Evolutionary conservation across 2,797 vertebrate genomes (phyloP), one percentile per base, ranked within the genome.

Genomic region (Sciurus vulgaris): DNA sequence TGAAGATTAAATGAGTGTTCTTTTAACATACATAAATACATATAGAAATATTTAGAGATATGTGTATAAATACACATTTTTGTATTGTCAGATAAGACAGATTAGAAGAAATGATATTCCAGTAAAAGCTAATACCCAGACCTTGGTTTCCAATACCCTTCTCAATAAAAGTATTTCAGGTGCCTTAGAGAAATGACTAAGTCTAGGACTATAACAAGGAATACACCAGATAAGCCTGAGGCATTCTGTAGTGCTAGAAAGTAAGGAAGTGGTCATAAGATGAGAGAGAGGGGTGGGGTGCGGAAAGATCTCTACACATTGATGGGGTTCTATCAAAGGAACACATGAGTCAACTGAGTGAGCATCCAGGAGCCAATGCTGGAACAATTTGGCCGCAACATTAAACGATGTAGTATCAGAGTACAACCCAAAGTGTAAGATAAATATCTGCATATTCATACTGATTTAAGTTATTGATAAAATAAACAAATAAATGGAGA

Each of bases 41-140:
- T 9, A 20, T 35, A 56, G 54, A 89, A 83, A 94, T 82, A 86
- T n/a, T 76, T 94, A 78, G n/a, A 78, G 10, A 35, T 77, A 12
- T 51, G 1, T 59, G 5, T 78, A 70, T 54, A 67, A 93, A 38
- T 28, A 30, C 9, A 63, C 61, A 35, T 49, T 28, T 77, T 94
- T 89, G 33, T 24, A 77, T 77, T 69, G 12, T n/a, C 51, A 88
- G 30, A 79, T 81, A 54, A 85, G 26, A 88, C 59, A 54, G n/a
- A 7, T 13, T 88, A 67, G 82, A 72, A 81, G 28, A 93, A 93
- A 91, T 33, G 9, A 73, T n/a, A 56, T 54, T 89, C 20, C 7
- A 54, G 5, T 17, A 41, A 81, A 17, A 65, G 7, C 5, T 41
- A 47, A n/a, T 61, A 26, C 10, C 5, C 13, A 65, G 3, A 59